These are phyloP conservation scores for Poicephalus gulielmi DNA, from an alignment of 2,113 vertebrate species.

Conservation along the genomic window DNA sequence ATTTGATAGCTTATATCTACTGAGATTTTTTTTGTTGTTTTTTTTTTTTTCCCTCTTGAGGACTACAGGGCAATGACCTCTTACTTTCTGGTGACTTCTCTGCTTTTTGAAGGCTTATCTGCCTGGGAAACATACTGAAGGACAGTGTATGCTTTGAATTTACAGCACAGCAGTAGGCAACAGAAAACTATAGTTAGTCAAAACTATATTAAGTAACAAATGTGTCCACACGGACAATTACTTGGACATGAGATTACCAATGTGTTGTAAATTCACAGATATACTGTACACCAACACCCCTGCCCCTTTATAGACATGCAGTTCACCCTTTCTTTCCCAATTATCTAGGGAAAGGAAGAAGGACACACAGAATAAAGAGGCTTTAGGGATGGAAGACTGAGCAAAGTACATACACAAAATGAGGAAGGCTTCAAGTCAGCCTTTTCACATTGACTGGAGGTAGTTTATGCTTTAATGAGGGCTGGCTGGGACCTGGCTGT, in stretches of 20 bases:
- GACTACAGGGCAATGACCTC: accelerated
- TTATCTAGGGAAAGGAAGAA: background rate
- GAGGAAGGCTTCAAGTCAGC: background rate
- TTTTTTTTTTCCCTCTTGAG: background rate
- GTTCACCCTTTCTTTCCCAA: background rate
- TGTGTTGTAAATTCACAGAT: background rate
- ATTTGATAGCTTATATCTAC: background rate
- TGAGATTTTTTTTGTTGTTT: accelerated
- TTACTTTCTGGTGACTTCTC: background rate
- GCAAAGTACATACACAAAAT: background rate
- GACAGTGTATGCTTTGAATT: background rate
- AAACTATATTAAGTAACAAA: background rate
- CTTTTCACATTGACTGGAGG: background rate
- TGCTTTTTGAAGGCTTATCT: background rate
- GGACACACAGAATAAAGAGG: background rate
- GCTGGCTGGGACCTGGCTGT: too few relatives aligned
- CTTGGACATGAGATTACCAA: background rate
- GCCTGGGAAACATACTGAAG: background rate
- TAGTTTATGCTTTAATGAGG: background rate
- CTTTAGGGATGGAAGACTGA: background rate
- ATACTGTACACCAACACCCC: background rate
- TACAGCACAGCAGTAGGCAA: background rate
- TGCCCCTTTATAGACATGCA: accelerated
- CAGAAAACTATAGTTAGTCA: background rate
- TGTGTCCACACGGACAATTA: background rate